A percentile compares a stretch with the other conserved stretches of the same genome.
phyloP scores from a whole-genome alignment of 2,888 invertebrate genomes.

The Microctonus aethiopoides region DNA sequence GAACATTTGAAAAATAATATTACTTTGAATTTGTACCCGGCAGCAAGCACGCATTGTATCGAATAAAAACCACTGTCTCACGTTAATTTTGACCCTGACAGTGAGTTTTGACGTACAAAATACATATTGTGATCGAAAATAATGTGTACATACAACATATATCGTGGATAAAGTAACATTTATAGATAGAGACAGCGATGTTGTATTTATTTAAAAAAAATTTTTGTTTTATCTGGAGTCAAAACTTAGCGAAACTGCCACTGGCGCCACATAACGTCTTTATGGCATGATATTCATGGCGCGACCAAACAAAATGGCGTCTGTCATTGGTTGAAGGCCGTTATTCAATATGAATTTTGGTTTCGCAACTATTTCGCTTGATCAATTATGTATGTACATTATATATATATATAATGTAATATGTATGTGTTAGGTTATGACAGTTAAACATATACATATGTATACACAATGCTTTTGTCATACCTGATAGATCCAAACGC shows the following conservation, averaged over 20 bases:
- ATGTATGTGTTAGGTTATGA: neutral
- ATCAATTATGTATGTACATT: neutral
- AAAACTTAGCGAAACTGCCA: neutral
- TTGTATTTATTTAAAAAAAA: neutral
- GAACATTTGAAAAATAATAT: neutral
- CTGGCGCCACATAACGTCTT: neutral
- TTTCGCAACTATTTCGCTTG: neutral
- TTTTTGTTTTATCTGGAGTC: neutral
- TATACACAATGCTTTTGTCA: neutral
- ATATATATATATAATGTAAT: no score
- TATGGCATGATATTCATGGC: neutral
- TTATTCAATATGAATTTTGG: neutral
- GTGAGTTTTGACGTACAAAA: conserved; percentile 18
- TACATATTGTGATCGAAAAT: no score
- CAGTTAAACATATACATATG: neutral
- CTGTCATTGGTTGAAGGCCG: neutral
- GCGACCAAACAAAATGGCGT: neutral
- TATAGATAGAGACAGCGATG: neutral
- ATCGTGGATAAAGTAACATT: neutral
- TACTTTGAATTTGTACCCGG: conserved; percentile 21
- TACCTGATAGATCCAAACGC: neutral
- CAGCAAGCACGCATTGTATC: neutral
- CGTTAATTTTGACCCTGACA: conserved; percentile 31
- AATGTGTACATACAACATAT: no score
- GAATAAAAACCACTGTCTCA: neutral